phyloP scores from a whole-genome alignment of 2,797 vertebrate genomes.

The Eulemur mongoz region DNA sequence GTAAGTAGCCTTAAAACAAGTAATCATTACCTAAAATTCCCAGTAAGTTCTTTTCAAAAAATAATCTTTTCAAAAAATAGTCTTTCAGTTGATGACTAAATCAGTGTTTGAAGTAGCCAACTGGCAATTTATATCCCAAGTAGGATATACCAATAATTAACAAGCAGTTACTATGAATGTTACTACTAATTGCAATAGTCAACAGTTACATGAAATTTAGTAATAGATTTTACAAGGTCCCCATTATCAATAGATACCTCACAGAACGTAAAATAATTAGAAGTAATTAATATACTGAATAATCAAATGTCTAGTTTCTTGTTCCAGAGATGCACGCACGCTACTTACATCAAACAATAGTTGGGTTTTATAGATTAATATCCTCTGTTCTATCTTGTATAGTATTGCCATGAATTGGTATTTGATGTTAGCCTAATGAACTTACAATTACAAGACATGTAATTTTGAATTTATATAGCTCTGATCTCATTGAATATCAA shows the following conservation, averaged over 20 bases:
- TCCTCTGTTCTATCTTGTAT: neutral
- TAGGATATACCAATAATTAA: neutral
- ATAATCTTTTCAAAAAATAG: neutral
- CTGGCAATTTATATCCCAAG: neutral
- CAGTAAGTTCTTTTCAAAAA: neutral
- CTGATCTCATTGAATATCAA: neutral
- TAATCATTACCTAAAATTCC: neutral
- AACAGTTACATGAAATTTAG: neutral
- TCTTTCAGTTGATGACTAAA: neutral
- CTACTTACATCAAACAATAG: neutral
- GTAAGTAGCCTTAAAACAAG: neutral
- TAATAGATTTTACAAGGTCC: neutral
- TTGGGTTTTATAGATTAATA: neutral
- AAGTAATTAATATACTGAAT: neutral
- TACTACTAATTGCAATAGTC: neutral
- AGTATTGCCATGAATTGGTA: neutral
- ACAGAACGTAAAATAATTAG: neutral
- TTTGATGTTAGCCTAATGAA: neutral
- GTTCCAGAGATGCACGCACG: neutral
- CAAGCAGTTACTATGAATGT: neutral
- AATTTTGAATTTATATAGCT: neutral
- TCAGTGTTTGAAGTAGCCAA: neutral
- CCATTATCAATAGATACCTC: neutral
- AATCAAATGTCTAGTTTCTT: slow-evolving; percentile 7
- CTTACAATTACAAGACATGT: neutral